A percentile compares a stretch with the other conserved stretches of the same genome.
phyloP scores from a whole-genome alignment of 2,113 vertebrate genomes.

The Ciconia maguari region DNA sequence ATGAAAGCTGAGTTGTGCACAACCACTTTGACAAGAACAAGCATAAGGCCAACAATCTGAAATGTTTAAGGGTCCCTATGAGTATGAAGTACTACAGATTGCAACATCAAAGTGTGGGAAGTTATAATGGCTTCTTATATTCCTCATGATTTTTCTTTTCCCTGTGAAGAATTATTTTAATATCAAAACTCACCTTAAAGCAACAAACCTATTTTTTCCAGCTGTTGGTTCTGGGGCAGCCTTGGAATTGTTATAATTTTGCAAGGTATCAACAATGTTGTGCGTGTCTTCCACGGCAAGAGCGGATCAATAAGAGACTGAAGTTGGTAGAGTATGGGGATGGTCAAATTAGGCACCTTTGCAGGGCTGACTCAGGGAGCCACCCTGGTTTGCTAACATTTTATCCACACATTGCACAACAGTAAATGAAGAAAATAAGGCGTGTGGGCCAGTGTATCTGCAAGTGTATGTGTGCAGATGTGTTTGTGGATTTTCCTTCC shows the following conservation, averaged over 20 bases:
- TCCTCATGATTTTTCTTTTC: background rate
- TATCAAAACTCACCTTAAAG: background rate
- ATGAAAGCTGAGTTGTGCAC: background rate
- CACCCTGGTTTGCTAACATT: background rate
- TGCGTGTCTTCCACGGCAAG: background rate
- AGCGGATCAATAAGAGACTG: background rate
- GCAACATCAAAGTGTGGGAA: background rate
- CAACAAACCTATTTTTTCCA: background rate
- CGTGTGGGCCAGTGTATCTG: background rate
- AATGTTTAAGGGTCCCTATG: background rate
- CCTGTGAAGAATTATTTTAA: background rate
- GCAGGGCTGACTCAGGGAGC: background rate
- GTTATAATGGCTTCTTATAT: background rate
- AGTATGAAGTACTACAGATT: background rate
- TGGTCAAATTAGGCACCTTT: background rate
- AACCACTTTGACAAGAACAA: background rate
- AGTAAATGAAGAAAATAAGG: background rate
- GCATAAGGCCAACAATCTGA: background rate
- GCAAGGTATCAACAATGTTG: background rate
- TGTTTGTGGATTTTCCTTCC: background rate
- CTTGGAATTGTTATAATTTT: background rate
- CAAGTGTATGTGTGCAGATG: background rate
- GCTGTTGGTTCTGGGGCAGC: background rate
- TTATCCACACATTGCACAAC: background rate
- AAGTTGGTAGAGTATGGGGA: background rate